These are phyloP conservation scores for Desmophyllum pertusum DNA, from an alignment of 92 coral and sea anemone genomes.

Conservation along the genomic window DNA sequence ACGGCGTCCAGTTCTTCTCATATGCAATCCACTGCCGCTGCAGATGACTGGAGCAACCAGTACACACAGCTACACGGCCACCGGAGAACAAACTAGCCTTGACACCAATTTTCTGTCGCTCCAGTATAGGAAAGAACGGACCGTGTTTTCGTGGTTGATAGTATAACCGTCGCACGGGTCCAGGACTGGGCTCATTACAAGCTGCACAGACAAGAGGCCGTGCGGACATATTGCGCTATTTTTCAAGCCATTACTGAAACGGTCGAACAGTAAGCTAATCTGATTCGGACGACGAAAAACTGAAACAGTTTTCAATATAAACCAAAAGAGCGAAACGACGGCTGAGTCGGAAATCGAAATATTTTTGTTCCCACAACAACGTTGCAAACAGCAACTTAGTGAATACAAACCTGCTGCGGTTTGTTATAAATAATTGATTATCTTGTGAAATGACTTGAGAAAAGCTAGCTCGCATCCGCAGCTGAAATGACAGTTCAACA, in stretches of 20 bases:
- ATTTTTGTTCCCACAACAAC: constrained; percentile 43
- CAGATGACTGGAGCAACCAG: constrained; percentile 88
- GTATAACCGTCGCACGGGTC: constrained; percentile 85
- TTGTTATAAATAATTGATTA: constrained; percentile 27
- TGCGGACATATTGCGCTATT: constrained; percentile 16
- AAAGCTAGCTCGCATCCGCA: constrained; percentile 11
- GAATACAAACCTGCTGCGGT: constrained; percentile 34
- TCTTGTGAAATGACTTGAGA: not conserved
- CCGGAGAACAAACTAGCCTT: constrained; percentile 73
- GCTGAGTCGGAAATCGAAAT: not conserved
- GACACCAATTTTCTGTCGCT: constrained; percentile 61
- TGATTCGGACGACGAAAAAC: not conserved
- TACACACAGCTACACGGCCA: constrained; percentile 86
- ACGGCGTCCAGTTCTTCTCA: constrained; percentile 86
- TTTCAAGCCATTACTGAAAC: not conserved
- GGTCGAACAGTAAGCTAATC: not conserved
- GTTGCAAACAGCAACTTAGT: constrained; percentile 12
- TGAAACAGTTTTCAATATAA: not conserved
- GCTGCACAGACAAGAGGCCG: constrained; percentile 69
- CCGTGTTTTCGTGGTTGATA: constrained; percentile 88
- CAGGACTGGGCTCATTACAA: constrained; percentile 89
- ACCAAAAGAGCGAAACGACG: not conserved
- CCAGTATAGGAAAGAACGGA: constrained; percentile 89
- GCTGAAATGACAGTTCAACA: not conserved
- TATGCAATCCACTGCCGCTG: constrained; percentile 90